Evolutionary conservation across 1,140 invertebrate genomes (phyloP), one percentile per base, ranked within the genome.

Genomic region (Belonocnema kinseyi): DNA sequence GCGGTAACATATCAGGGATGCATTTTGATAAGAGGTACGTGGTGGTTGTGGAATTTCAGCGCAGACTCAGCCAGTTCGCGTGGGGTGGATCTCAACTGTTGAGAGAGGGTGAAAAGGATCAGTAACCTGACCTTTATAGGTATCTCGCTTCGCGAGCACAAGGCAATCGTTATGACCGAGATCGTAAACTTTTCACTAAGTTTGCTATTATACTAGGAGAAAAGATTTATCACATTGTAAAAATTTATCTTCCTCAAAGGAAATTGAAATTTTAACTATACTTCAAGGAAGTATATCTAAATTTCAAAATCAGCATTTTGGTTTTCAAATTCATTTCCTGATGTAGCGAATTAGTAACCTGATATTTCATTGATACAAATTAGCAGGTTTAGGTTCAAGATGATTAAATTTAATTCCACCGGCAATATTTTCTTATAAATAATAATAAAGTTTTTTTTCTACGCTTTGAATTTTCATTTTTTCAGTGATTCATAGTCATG

Each of bases 1-100:
- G 88, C 88, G 88, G 88, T 83, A 88, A 87, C 80, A 79, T 80
- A 85, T 79, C 83, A 89, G 88, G 88, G 86, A 77, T 76, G 72
- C 79, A 89, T 77, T 77, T 61, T 72, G 66, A 51, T 33, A 77
- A 81, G 81, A 87, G 85, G 84, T 89, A 77, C 72, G 73, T 78
- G 54, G 46, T 56, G 74, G 75, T 51, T 56, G 78, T 72, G 75
- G 76, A 79, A 82, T 58, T 78, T 73, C 72, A 13, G 85, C 84
- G 85, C 85, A 85, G 79, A 80, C 83, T 84, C 83, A 74, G 53
- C 52, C 33, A 66, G 40, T 53, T 72, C 50, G 77, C 0, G 33
- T 40, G 66, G 58, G 81, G 81, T 82, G 78, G 74, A 80, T 77
- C 54, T 33, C 17, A 14, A 50, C 13, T 19, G 76, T n/a, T 52